Evolutionary conservation across 2,888 invertebrate genomes (phyloP).

Genomic region (Dicycla oo): DNA sequence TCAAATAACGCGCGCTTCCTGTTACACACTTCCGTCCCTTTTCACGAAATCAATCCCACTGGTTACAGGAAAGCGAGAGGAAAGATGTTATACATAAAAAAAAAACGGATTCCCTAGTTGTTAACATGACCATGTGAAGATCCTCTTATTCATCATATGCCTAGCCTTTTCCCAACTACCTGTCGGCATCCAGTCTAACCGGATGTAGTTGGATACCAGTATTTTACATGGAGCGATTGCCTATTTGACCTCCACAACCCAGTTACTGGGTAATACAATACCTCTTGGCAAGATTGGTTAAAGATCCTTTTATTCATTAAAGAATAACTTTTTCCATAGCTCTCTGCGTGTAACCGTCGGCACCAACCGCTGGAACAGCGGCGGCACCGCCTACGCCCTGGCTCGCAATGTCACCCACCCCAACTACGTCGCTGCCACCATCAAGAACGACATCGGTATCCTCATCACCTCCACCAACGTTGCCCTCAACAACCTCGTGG

Average conservation of each 20-base stretch:
- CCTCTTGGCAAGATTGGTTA: neutral
- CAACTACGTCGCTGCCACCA: constrained; percentile 71
- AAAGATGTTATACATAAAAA: too few relatives aligned
- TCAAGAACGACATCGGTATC: constrained; percentile 81
- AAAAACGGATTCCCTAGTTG: neutral
- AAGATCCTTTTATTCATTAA: neutral
- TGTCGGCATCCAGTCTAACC: neutral
- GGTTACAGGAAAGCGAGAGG: too few relatives aligned
- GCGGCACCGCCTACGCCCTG: constrained; percentile 72
- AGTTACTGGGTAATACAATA: neutral
- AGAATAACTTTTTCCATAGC: constrained; percentile 57
- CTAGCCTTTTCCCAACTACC: neutral
- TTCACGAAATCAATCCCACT: too few relatives aligned
- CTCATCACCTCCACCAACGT: constrained; percentile 70
- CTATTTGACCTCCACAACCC: neutral
- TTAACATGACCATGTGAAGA: neutral
- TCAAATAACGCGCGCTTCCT: too few relatives aligned
- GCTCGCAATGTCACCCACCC: constrained; percentile 77
- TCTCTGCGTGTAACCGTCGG: constrained; percentile 77
- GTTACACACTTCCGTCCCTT: too few relatives aligned
- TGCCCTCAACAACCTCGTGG: constrained; percentile 47
- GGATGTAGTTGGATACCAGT: neutral
- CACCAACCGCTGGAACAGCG: constrained; percentile 77
- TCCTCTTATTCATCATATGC: neutral
- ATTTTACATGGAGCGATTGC: too few relatives aligned